Conservation (phyloP, 2,888 invertebrate genomes). For the Meloe dianella region DNA sequence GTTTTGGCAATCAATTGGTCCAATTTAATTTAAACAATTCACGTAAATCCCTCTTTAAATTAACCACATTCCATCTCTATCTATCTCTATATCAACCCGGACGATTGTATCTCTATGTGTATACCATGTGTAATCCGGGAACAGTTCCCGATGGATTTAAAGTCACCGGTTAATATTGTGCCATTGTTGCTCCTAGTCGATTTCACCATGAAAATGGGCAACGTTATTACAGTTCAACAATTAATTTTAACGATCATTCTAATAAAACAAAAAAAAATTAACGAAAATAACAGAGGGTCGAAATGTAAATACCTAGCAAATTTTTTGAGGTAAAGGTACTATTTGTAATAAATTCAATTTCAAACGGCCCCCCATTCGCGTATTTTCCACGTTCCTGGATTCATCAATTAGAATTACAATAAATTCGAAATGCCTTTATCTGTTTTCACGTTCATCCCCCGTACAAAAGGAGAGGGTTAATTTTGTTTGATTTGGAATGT, state of each 20-base stretch:
- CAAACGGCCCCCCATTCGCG: constrained; percentile 47
- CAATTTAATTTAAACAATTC: not conserved
- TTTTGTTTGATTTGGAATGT: constrained; percentile 2
- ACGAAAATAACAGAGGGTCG: too few species aligned
- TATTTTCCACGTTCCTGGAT: constrained; percentile 48
- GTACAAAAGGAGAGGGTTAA: not conserved
- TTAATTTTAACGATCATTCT: not conserved
- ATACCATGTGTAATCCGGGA: not conserved
- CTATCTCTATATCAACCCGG: not conserved
- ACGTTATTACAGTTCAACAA: constrained; percentile 1
- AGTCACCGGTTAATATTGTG: not conserved
- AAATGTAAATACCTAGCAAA: not conserved
- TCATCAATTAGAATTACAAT: constrained; percentile 47
- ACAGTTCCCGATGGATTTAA: constrained; percentile 8
- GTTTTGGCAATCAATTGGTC: not conserved
- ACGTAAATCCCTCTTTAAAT: not conserved
- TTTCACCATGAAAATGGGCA: constrained; percentile 1
- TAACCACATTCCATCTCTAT: not conserved
- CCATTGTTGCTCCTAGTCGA: not conserved
- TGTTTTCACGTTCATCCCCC: constrained; percentile 27
- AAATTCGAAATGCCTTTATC: constrained; percentile 26
- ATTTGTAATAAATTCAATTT: constrained; percentile 22
- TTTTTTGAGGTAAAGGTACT: too few species aligned
- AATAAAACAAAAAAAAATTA: not conserved
- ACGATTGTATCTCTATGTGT: not conserved